Conservation (phyloP, 1,140 invertebrate genomes). For the Drosophila insularis region DNA sequence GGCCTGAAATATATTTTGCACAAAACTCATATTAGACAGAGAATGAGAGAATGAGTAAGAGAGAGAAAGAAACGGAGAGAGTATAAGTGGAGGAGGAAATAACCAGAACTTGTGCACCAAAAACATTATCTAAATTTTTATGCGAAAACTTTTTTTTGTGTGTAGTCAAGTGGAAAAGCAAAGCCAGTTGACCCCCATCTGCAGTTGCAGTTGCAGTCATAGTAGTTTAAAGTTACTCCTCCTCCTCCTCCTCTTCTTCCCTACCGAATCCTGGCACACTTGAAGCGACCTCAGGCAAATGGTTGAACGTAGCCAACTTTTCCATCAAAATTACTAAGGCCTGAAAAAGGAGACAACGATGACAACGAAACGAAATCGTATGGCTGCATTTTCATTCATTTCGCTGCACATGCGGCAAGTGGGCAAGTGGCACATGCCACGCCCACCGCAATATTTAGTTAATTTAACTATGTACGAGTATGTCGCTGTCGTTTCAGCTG, state of each 20-base stretch:
- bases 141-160: slow-evolving; percentile 60
- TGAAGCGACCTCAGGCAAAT: background rate
- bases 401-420: background rate
- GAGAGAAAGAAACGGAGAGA: background rate
- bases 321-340: slow-evolving; percentile 34
- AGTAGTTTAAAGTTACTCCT: slow-evolving; percentile 7
- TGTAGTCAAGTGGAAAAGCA: slow-evolving; percentile 73
- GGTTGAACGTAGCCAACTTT: slow-evolving; percentile 31
- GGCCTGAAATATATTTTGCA: slow-evolving; percentile 36
- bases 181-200: slow-evolving; percentile 43
- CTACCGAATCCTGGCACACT: background rate
- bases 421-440: slow-evolving; percentile 1
- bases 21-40: slow-evolving; percentile 8
- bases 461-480: slow-evolving; percentile 74
- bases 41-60: background rate
- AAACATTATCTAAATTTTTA: slow-evolving; percentile 76
- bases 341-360: background rate
- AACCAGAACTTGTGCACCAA: slow-evolving; percentile 6
- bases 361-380: background rate
- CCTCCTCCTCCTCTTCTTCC: background rate
- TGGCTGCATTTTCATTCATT: background rate
- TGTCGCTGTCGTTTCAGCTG: slow-evolving; percentile 32
- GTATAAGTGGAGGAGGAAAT: background rate
- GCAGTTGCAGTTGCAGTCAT: slow-evolving; percentile 13
- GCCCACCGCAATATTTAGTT: slow-evolving; percentile 72